Evolutionary conservation across 2,888 invertebrate species (phyloP), one percentile per base, ranked within the genome.

Genomic region (Melinaea menophilus): DNA sequence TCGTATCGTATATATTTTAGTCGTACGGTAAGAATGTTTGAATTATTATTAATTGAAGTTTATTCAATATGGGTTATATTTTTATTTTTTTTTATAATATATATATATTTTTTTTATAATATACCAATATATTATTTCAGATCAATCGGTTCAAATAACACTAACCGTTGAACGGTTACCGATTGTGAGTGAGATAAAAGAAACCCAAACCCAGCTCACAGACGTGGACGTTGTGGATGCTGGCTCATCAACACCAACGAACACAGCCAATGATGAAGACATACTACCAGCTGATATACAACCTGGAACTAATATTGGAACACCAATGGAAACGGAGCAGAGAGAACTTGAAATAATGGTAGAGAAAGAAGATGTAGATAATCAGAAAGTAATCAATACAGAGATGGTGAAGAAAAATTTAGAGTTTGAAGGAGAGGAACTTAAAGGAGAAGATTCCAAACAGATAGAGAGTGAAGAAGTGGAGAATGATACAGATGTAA

Each of bases 221-320:
- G 67, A 67, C 9, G n/a, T 62, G 4, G 73, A 74, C 61, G 69
- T 71, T 2, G 72, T 73, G 13, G 75, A 75, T 55, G 58, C 67
- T 33, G 31, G 57, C 33, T 37, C 11, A 4, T 35, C 55, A 4
- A 13, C 31, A 4, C 9, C 3, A 51, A 31, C 7, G 3, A 22
- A 31, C 31, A 51, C 3, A 3, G 48, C 4, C 22, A 31, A 22
- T 22, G 51, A 11, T 51, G 51, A 51, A 51, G 22, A 22, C 22
- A 11, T 51, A 22, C 9, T 31, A 22, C 22, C n/a, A 22, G 31
- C n/a, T 51, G 11, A 51, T 5, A 31, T 31, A 51, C 31, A 9
- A 9, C 2, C 4, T 3, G 51, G 31, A 48, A 48, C 2, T n/a
- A 1, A 51, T 7, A 5, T 41, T 41, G 41, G 11, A 1, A 41